Evolutionary conservation across 2,888 invertebrate genomes (phyloP).

Genomic region (Trilocha varians): DNA sequence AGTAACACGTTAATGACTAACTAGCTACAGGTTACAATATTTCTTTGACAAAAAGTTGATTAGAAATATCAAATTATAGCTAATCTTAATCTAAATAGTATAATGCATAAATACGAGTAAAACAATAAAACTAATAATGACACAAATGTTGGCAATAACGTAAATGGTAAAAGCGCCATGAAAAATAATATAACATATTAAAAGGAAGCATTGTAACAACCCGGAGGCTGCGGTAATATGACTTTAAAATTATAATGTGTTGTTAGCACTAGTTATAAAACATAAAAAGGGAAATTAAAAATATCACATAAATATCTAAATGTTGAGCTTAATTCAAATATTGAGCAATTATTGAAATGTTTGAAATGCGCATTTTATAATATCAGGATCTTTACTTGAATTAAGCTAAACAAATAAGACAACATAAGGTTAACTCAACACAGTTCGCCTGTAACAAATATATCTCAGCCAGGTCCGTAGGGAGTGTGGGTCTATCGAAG

Average conservation of each 20-base stretch:
- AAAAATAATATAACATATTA: conserved; percentile 51
- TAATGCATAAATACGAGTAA: conserved; percentile 52
- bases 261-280: conserved; percentile 47
- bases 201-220: conserved; percentile 62
- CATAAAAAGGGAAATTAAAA: conserved; percentile 63
- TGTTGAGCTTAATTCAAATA: conserved; percentile 72
- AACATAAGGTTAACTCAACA: conserved; percentile 32
- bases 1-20: conserved; percentile 36
- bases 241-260: conserved; percentile 54
- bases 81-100: conserved; percentile 50
- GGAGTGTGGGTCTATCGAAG: conserved; percentile 23
- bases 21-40: conserved; percentile 63
- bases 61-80: conserved; percentile 55
- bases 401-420: conserved; percentile 69
- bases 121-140: conserved; percentile 44
- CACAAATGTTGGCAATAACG: conserved; percentile 45
- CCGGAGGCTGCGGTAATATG: conserved; percentile 26
- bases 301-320: conserved; percentile 68
- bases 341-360: conserved; percentile 23
- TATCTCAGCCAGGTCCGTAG: conserved; percentile 25
- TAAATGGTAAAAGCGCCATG: conserved; percentile 53
- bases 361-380: conserved; percentile 28
- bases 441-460: conserved; percentile 24
- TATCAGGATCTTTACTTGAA: conserved; percentile 42
- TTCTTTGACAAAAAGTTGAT: conserved; percentile 54